A percentile compares a stretch with the other conserved stretches of the same genome.
These are phyloP conservation scores for Linnaemya vulpina DNA, from an alignment of 2,888 invertebrate species.

Conservation along the genomic window DNA sequence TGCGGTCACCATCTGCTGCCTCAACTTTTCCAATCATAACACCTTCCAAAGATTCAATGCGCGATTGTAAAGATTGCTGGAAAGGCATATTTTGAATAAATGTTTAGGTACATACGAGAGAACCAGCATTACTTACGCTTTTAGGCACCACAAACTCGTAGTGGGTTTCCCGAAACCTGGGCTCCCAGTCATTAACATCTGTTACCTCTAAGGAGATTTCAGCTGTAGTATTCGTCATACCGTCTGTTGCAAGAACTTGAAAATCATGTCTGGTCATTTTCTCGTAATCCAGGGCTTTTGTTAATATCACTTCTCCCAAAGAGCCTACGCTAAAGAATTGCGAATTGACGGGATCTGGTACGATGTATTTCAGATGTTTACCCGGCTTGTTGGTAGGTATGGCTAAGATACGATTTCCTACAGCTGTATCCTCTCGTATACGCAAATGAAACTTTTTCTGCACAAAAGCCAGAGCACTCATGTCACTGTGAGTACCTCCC, in stretches of 20 bases:
- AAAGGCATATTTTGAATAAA: background rate
- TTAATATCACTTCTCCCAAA: slow-evolving; percentile 90
- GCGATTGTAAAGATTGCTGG: slow-evolving; percentile 77
- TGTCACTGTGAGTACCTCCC: slow-evolving; percentile 84
- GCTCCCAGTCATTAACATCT: slow-evolving; percentile 97
- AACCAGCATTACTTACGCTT: slow-evolving; percentile 76
- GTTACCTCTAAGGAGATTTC: slow-evolving; percentile 91
- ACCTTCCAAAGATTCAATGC: slow-evolving; percentile 80
- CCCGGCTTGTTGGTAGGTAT: slow-evolving; percentile 87
- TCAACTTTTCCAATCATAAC: slow-evolving; percentile 87
- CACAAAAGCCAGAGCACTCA: slow-evolving; percentile 85
- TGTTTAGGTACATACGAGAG: too few species aligned
- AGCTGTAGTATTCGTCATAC: slow-evolving; percentile 90
- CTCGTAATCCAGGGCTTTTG: slow-evolving; percentile 91
- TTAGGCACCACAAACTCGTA: slow-evolving; percentile 88
- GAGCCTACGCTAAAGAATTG: slow-evolving; percentile 90
- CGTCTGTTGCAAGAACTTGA: slow-evolving; percentile 91
- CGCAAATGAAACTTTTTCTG: slow-evolving; percentile 88
- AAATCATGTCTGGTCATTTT: slow-evolving; percentile 88
- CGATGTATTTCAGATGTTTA: slow-evolving; percentile 89
- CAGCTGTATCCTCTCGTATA: slow-evolving; percentile 90
- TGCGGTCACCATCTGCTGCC: slow-evolving; percentile 93
- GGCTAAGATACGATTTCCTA: slow-evolving; percentile 89
- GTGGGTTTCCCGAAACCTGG: slow-evolving; percentile 92
- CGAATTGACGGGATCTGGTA: slow-evolving; percentile 88